These are phyloP conservation scores for Ethmia dodecea DNA, from an alignment of 2,888 invertebrate genomes.

Conservation along the genomic window DNA sequence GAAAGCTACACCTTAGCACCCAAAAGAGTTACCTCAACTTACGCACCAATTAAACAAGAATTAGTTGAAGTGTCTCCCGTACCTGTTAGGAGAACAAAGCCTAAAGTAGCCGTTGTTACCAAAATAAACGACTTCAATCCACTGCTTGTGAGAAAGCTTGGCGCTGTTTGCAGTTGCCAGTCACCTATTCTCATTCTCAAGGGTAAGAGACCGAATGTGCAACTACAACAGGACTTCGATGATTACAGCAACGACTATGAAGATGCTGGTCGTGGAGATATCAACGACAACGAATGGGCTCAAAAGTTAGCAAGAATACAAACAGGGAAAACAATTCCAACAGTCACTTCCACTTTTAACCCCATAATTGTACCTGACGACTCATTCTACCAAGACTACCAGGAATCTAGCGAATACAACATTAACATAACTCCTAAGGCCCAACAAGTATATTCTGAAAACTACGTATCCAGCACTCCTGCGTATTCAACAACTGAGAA, in stretches of 20 bases:
- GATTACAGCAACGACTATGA: conserved; percentile 48
- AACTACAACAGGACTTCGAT: conserved; percentile 38
- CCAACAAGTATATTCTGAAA: conserved; percentile 35
- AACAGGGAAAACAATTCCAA: conserved; percentile 33
- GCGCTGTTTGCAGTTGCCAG: conserved; percentile 85
- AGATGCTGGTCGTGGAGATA: conserved; percentile 45
- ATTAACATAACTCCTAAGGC: conserved; percentile 41
- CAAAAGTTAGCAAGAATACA: conserved; percentile 38
- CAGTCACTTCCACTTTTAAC: conserved; percentile 56
- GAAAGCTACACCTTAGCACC: conserved; percentile 36
- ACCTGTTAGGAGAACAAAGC: conserved; percentile 52
- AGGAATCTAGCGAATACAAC: conserved; percentile 35
- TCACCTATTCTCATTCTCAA: conserved; percentile 74
- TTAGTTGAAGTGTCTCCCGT: conserved; percentile 49
- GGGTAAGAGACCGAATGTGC: conserved; percentile 55
- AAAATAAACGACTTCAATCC: conserved; percentile 86
- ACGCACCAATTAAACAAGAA: conserved; percentile 51
- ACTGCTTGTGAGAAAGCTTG: conserved; percentile 82
- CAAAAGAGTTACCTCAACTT: conserved; percentile 47
- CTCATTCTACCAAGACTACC: conserved; percentile 64
- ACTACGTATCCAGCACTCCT: conserved; percentile 49
- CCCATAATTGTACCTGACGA: conserved; percentile 73
- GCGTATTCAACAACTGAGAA: conserved; percentile 51
- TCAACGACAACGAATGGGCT: conserved; percentile 38
- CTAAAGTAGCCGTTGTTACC: conserved; percentile 78